Conservation (phyloP, 2,888 invertebrate genomes). For the Drosophila merina region DNA sequence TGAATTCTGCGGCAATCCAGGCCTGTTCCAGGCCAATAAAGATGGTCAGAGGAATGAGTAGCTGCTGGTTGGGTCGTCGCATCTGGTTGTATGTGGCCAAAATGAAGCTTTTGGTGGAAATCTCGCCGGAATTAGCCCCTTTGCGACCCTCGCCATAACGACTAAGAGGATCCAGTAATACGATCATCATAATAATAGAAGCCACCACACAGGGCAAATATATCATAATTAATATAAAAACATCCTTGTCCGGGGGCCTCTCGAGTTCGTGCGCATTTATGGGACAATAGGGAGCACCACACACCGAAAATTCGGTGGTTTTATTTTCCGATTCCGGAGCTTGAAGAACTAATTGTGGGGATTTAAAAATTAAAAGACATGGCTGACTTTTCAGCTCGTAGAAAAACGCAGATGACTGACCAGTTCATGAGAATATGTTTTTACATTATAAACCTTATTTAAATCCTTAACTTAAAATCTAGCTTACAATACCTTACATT, state of each 20-base stretch:
- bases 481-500: not conserved
- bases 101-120: not conserved
- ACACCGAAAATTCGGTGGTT: not conserved
- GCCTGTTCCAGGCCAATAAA: slow-evolving; percentile 2
- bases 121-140: not conserved
- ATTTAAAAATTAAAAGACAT: not conserved
- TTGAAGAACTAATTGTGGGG: not conserved
- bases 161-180: not conserved
- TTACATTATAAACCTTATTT: not conserved
- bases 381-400: not conserved
- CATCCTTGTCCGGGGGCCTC: not conserved
- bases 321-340: not conserved
- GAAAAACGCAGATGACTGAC: not conserved
- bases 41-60: not conserved
- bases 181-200: not conserved
- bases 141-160: slow-evolving; percentile 1
- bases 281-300: not conserved
- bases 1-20: slow-evolving; percentile 1
- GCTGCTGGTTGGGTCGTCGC: not conserved
- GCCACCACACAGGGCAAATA: not conserved
- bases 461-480: not conserved
- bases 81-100: not conserved
- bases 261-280: not conserved
- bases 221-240: not conserved
- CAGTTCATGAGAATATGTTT: not conserved